Percentiles rank a stretch among this genome's conserved stretches.
Conservation (phyloP, 2,797 vertebrate species). For the Eupleurogrammus muticus region DNA sequence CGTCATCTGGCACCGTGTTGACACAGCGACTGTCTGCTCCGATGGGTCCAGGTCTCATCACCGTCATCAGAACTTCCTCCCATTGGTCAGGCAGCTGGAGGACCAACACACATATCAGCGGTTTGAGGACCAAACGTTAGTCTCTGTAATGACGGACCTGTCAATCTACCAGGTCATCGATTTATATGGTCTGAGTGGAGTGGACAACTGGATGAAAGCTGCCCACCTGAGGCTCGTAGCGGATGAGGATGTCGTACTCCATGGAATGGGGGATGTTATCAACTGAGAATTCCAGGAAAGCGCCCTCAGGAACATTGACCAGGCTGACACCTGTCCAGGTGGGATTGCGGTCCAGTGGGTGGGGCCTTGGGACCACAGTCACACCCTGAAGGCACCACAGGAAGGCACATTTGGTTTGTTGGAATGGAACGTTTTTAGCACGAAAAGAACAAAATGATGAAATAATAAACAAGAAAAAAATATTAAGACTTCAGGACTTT, state of each 20-base stretch:
- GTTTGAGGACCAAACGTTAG: not conserved
- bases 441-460: too few species aligned
- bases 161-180: not conserved
- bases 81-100: constrained; percentile 93
- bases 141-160: not conserved
- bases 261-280: constrained; percentile 95
- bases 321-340: constrained; percentile 97
- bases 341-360: constrained; percentile 88
- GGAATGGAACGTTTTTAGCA: too few species aligned
- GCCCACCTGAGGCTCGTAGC: constrained; percentile 95
- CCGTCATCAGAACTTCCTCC: constrained; percentile 93
- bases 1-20: constrained; percentile 94
- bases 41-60: constrained; percentile 90
- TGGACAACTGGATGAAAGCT: not conserved
- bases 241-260: constrained; percentile 95
- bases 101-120: not conserved
- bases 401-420: too few species aligned
- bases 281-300: constrained; percentile 92
- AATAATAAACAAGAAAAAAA: too few species aligned
- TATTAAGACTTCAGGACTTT: too few species aligned
- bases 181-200: not conserved
- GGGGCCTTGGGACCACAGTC: constrained; percentile 86
- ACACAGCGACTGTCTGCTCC: constrained; percentile 91
- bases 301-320: constrained; percentile 93
- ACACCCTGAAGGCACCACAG: constrained; percentile 83